Conservation (phyloP, 2,888 invertebrate species). For the Pseudococcus jackbeardsleyi region DNA sequence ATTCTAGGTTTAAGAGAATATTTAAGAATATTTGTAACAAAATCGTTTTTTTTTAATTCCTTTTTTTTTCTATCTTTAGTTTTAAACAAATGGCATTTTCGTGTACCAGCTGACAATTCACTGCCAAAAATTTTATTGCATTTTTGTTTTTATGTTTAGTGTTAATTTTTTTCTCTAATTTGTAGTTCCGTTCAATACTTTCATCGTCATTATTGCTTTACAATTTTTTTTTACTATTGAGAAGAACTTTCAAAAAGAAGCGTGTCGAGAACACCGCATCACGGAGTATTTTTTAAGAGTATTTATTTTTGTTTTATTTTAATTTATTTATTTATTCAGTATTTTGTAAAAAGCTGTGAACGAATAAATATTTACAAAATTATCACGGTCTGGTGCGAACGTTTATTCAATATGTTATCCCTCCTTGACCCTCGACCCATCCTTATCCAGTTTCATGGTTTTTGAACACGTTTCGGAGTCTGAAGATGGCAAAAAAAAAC, state of each 20-base stretch:
- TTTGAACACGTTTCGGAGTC: background rate
- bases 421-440: too few relatives aligned
- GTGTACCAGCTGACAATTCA: constrained; percentile 57
- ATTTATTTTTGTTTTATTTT: constrained; percentile 51
- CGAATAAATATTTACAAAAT: constrained; percentile 53
- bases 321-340: constrained; percentile 60
- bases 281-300: constrained; percentile 44
- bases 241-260: constrained; percentile 9
- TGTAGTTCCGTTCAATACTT: constrained; percentile 41
- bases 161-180: constrained; percentile 12
- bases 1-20: background rate
- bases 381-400: background rate
- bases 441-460: background rate
- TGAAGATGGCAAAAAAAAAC: background rate
- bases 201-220: constrained; percentile 1
- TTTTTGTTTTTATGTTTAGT: constrained; percentile 58
- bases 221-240: background rate
- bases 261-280: constrained; percentile 1
- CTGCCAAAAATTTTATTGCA: constrained; percentile 61
- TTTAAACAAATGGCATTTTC: constrained; percentile 44
- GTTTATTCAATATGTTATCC: background rate
- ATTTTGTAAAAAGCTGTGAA: constrained; percentile 61
- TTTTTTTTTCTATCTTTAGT: constrained; percentile 20
- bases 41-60: background rate
- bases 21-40: background rate